Evolutionary conservation across 92 coral and sea anemone genomes (phyloP).

Genomic region (Epizoanthus rinbou): DNA sequence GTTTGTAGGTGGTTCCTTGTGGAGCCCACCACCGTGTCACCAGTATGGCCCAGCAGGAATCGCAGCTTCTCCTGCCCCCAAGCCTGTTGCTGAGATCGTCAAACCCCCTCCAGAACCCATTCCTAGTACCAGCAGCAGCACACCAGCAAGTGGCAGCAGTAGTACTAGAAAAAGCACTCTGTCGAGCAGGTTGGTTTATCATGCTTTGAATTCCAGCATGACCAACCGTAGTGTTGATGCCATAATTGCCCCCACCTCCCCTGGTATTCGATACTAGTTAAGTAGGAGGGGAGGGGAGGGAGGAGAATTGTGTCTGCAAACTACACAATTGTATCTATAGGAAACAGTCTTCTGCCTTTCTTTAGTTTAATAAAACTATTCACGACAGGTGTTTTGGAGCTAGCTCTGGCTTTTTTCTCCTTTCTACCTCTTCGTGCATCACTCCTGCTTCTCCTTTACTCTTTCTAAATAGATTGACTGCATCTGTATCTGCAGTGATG

Average conservation of each 20-base stretch:
- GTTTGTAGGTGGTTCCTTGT: conserved; percentile 86
- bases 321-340: too few species aligned
- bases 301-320: too few species aligned
- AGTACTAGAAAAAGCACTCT: conserved; percentile 47
- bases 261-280: too few species aligned
- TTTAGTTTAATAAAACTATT: too few species aligned
- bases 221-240: too few species aligned
- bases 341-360: too few species aligned
- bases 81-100: conserved; percentile 25
- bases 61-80: conserved; percentile 11
- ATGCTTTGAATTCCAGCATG: too few species aligned
- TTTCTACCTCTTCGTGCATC: background rate
- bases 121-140: conserved; percentile 45
- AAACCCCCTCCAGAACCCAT: conserved; percentile 44
- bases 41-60: conserved; percentile 54
- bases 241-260: too few species aligned
- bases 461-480: background rate
- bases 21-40: conserved; percentile 90
- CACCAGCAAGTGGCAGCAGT: background rate
- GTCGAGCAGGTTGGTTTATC: conserved; percentile 30
- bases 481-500: too few species aligned
- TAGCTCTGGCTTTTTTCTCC: background rate
- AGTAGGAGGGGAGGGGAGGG: too few species aligned
- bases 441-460: background rate
- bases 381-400: too few species aligned